phyloP scores from a whole-genome alignment of 1,140 invertebrate species.

The Euura saliciscinereae region DNA sequence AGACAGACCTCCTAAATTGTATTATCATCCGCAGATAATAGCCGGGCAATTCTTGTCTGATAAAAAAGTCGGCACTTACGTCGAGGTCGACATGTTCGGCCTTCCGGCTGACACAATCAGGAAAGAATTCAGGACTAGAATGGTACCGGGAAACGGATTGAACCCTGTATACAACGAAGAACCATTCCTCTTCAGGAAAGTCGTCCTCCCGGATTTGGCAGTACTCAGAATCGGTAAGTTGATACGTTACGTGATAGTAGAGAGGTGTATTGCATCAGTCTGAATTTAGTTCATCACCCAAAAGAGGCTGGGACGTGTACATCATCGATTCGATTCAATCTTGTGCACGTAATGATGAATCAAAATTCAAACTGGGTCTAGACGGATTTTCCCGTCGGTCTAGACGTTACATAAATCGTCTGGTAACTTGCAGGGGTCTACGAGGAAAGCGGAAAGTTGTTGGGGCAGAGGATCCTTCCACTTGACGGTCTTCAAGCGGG shows the following conservation, averaged over 20 bases:
- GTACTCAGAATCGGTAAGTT: slow-evolving; percentile 87
- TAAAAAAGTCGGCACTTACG: slow-evolving; percentile 69
- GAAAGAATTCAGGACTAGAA: slow-evolving; percentile 81
- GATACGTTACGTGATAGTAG: slow-evolving; percentile 6
- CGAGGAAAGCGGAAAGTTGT: slow-evolving; percentile 96
- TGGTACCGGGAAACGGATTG: slow-evolving; percentile 80
- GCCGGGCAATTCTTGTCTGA: slow-evolving; percentile 56
- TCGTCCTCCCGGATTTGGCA: slow-evolving; percentile 95
- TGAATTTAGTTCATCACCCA: too few relatives aligned
- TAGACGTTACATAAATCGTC: background rate
- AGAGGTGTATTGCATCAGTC: background rate
- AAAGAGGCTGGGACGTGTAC: too few relatives aligned
- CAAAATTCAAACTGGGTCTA: too few relatives aligned
- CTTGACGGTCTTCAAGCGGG: slow-evolving; percentile 97
- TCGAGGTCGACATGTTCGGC: slow-evolving; percentile 87
- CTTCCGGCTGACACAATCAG: slow-evolving; percentile 83
- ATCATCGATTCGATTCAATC: too few relatives aligned
- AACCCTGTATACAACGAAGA: slow-evolving; percentile 88
- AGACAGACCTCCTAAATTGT: background rate
- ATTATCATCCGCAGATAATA: slow-evolving; percentile 35
- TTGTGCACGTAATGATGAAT: too few relatives aligned
- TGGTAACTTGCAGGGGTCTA: slow-evolving; percentile 71
- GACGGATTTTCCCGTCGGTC: background rate
- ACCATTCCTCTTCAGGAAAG: slow-evolving; percentile 85
- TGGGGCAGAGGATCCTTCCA: slow-evolving; percentile 96